Base-by-base conservation (phyloP, 2,797 vertebrate species). In the Scomberomorus guttatus region DNA sequence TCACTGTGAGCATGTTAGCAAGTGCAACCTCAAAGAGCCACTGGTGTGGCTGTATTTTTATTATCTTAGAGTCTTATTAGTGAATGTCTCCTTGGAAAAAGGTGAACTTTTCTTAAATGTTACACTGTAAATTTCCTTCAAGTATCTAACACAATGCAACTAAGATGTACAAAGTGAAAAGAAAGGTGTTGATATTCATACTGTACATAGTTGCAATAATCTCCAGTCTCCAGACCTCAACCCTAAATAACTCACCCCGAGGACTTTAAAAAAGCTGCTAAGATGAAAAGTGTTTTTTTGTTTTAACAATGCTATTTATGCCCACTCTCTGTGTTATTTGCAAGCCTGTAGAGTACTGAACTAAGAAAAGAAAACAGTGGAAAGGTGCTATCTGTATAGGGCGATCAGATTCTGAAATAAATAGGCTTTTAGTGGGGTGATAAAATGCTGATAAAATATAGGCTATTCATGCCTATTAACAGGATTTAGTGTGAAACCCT, bases 331-430 rank as follows among this genome's bases (percentile, higher is more conserved):
- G 50, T 79, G 59, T 83, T 80, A 59, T 86, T 82, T 78, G 52
- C 79, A 81, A 65, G 67, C 70, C 70, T 85, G 66, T 65, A 52
- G 75, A 51, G 60, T 56, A 70, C 59, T 58, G 76, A 69, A 60
- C 56, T 44, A 61, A 85, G 65, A 79, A 84, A 75, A 51, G n/a
- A 68, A 83, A 79, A 68, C 11, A 59, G 59, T 57, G 55, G n/a
- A 72, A 80, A 74, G 81, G 84, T 84, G 0, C 42, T 70, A 84
- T 90, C 85, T 66, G 67, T 3, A 25, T 5, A 37, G 29, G 72
- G 56, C 5, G 4, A 48, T 72, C 52, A 58, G 39, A 62, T 58
- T 74, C 48, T 59, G 15, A 68, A 69, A 79, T 65, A 86, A 84
- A 81, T 44, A 69, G 51, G 20, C 44, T 22, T 71, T 52, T 24